Evolutionary conservation across 2,113 vertebrate genomes (phyloP).

Genomic region (Anhinga anhinga): DNA sequence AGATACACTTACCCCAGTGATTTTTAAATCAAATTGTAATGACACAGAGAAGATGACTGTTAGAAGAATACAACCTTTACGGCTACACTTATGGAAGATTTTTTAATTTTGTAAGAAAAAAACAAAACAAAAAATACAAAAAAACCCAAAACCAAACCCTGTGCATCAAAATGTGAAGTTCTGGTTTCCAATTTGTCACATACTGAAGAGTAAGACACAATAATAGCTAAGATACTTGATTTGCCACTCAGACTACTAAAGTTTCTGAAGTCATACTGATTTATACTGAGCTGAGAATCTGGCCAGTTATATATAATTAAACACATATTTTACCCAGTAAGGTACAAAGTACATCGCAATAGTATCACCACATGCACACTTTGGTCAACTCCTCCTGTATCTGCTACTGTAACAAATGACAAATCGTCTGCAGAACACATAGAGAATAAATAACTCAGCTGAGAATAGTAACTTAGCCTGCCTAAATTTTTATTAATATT

Average conservation of each 20-base stretch:
- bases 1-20: neutral
- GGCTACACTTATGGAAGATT: accelerated
- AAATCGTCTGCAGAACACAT: neutral
- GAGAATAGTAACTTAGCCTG: neutral
- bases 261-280: neutral
- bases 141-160: too few species aligned
- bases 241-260: neutral
- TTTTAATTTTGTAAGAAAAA: neutral
- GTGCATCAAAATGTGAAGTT: neutral
- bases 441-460: neutral
- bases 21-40: neutral
- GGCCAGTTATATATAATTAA: neutral
- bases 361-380: neutral
- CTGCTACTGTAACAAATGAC: neutral
- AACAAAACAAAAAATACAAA: neutral
- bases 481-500: neutral
- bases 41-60: neutral
- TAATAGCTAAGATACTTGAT: neutral
- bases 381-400: neutral
- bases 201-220: neutral
- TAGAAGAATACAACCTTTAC: neutral
- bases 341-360: neutral
- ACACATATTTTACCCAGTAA: neutral
- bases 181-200: neutral
- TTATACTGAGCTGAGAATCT: neutral